phyloP scores from a whole-genome alignment of 2,113 vertebrate species.

The Pteropus alecto region DNA sequence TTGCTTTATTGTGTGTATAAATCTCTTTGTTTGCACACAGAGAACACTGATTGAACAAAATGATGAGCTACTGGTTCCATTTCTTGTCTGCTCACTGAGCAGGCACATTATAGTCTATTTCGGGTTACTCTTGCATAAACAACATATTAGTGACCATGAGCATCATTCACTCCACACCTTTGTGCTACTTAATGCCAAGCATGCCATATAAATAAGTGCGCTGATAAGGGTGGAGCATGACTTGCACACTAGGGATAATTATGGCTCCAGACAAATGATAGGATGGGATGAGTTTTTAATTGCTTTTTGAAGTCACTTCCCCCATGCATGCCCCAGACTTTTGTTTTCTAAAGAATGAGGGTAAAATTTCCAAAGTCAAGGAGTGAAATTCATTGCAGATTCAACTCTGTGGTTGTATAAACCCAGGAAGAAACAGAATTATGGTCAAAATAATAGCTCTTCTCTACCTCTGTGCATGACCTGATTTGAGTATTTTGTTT shows the following conservation, averaged over 20 bases:
- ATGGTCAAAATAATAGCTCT: background rate
- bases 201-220: background rate
- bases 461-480: background rate
- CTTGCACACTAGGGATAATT: conserved; percentile 54
- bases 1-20: conserved; percentile 73
- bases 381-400: conserved; percentile 45
- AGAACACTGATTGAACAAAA: conserved; percentile 63
- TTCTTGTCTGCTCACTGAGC: conserved; percentile 29
- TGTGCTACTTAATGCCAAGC: conserved; percentile 31
- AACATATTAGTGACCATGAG: conserved; percentile 20
- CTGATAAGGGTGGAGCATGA: background rate
- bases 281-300: background rate
- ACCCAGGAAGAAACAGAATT: background rate
- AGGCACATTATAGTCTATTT: conserved; percentile 31
- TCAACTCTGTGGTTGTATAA: background rate
- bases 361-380: conserved; percentile 47
- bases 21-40: conserved; percentile 66
- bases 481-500: conserved; percentile 11
- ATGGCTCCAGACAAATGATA: conserved; percentile 58
- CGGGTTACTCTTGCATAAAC: background rate
- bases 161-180: conserved; percentile 58
- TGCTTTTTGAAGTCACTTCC: conserved; percentile 41
- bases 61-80: conserved; percentile 42
- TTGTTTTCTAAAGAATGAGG: conserved; percentile 10
- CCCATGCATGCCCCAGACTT: conserved; percentile 6